A percentile compares a stretch with the other conserved stretches of the same genome.
These are phyloP conservation scores for Drosophila pectinifera DNA, from an alignment of 1,140 invertebrate species.

Conservation along the genomic window DNA sequence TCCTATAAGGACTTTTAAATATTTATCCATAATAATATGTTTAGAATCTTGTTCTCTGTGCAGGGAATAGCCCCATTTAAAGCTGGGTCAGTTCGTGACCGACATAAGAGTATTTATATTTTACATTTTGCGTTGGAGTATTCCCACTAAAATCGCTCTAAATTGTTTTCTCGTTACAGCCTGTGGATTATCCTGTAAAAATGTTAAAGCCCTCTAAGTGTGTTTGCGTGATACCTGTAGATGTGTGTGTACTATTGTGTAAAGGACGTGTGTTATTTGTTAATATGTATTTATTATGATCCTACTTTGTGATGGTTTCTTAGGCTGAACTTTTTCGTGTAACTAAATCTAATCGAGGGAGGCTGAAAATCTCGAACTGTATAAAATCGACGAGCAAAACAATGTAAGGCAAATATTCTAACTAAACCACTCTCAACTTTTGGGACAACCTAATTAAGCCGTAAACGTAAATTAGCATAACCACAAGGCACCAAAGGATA, in stretches of 20 bases:
- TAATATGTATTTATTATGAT: conserved; percentile 73
- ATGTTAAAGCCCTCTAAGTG: conserved; percentile 41
- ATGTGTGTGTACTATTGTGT: conserved; percentile 36
- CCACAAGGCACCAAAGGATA: conserved; percentile 59
- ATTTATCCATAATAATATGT: neutral
- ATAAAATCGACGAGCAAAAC: conserved; percentile 53
- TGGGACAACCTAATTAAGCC: conserved; percentile 56
- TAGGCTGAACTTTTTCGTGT: conserved; percentile 79
- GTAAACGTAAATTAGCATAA: conserved; percentile 59
- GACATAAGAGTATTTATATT: conserved; percentile 33
- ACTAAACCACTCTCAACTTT: conserved; percentile 60
- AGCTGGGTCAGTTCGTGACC: conserved; percentile 35
- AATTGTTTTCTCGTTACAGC: conserved; percentile 53
- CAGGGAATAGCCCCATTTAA: conserved; percentile 12
- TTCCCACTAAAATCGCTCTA: conserved; percentile 29
- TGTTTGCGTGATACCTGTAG: conserved; percentile 43
- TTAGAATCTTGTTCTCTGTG: conserved; percentile 3
- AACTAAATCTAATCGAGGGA: conserved; percentile 68
- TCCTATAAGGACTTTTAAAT: neutral
- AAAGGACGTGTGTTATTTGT: conserved; percentile 52
- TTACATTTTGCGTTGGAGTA: conserved; percentile 17
- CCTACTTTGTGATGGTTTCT: conserved; percentile 83
- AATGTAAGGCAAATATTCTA: conserved; percentile 76
- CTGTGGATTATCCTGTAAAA: conserved; percentile 54
- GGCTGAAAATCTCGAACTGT: conserved; percentile 44